Evolutionary conservation across 64 coral and sea anemone genomes (phyloP), one percentile per base, ranked within the genome.

Genomic region (Platygyra sinensis): DNA sequence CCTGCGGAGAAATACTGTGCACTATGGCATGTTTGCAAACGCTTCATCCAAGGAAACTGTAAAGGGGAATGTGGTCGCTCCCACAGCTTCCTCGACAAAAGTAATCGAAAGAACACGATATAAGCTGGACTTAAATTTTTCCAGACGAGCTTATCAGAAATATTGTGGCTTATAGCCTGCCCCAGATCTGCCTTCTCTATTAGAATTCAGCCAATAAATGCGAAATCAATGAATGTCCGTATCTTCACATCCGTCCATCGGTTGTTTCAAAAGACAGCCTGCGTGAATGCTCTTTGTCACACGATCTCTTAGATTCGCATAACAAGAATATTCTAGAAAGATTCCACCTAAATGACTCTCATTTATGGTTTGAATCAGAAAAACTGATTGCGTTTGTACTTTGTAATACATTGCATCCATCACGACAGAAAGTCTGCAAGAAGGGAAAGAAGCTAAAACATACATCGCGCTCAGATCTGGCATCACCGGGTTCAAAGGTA

Each of bases 21-120:
- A 20, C 16, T 12, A 16, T 80, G 78, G 78, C 78, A 80, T 32
- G 19, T 80, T 80, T 62, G 78, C 55, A 62, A 80, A 54, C 15
- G 78, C 0, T 80, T 80, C 7, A 11, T 80, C 8, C 28, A 80
- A 80, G 55, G 78, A 30, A 29, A 61, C 30, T 60, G 16, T n/a
- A 4, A 62, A 4, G 78, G 55, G 15, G 27, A 17, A 80, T 61
- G 78, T 60, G 27, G 27, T 28, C 55, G 54, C 17, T 62, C 52
- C 16, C 78, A 80, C n/a, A 55, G 33, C 28, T 80, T 62, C 14
- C 30, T 33, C 57, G 52, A 80, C 30, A 20, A 61, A 22, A 0
- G 32, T 10, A 80, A 80, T 27, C 27, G 4, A 61, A 11, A 5
- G 25, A 62, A 80, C 14, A 80, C 30, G 14, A 10, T 8, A 79